Evolutionary conservation across 2,888 invertebrate genomes (phyloP), one percentile per base, ranked within the genome.

Genomic region (Nowickia ferox): DNA sequence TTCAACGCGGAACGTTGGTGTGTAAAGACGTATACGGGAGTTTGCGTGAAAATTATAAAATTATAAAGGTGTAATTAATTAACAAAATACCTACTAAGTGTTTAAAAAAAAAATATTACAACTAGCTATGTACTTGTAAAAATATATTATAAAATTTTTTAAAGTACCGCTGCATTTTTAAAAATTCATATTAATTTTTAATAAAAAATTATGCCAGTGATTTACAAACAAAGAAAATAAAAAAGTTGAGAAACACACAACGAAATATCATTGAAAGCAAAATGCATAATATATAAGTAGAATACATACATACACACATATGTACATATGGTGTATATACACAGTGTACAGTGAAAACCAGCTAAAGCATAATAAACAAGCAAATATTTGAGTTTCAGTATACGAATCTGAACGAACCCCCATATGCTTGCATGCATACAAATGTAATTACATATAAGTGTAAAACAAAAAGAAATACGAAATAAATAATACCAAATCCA

Each of bases 1-100:
- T 89, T 88, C 84, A 85, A 87, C 84, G 78, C 87, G 87, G 68
- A 71, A 81, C 84, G 87, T 87, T 87, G 87, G 75, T 55, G 63
- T 13, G 86, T 66, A 15, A 76, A 72, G 87, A 84, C 65, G 85
- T 88, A 57, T 55, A 55, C 66, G 77, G 59, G 1, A 53, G 38
- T 51, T 55, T 9, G 15, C 11, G 10, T 2, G 11, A 19, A 59
- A 53, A 30, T 61, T 69, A 13, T 19, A 6, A 72, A 71, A 51
- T 15, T 59, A 11, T 40, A 5, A 30, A 30, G 30, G 6, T 51
- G 38, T 40, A 22, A 77, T 48, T 66, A 68, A 40, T 75, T 63
- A 63, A 48, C 0, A 44, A 80, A 66, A 53, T 55, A 22, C 5
- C 11, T 22, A 55, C 1, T 4, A 1, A 11, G 22, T 53, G 51